Evolutionary conservation across 1,140 invertebrate species (phyloP).

Genomic region (Tribolium castaneum): DNA sequence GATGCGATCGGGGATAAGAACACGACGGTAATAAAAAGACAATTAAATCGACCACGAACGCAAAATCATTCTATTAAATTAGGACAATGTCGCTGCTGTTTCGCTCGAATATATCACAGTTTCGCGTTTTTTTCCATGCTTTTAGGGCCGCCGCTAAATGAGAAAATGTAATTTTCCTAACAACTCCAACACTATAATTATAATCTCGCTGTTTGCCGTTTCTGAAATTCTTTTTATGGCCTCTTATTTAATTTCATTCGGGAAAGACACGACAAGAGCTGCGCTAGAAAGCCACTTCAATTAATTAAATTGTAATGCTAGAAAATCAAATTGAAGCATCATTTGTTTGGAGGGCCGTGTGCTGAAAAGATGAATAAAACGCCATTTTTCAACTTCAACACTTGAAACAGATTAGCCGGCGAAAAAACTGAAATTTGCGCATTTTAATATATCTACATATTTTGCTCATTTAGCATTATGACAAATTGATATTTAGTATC

Average conservation of each 20-base stretch:
- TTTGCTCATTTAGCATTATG: background rate
- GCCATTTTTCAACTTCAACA: background rate
- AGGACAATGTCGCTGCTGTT: background rate
- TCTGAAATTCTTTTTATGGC: slow-evolving; percentile 2
- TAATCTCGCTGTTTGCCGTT: background rate
- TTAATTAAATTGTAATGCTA: background rate
- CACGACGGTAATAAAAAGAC: background rate
- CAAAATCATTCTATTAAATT: background rate
- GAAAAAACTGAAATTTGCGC: background rate
- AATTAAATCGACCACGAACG: background rate
- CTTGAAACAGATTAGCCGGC: background rate
- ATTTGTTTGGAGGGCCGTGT: background rate
- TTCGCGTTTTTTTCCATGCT: slow-evolving; percentile 2
- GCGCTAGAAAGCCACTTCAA: background rate
- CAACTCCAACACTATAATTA: background rate
- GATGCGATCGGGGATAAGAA: background rate
- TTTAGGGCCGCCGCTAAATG: background rate
- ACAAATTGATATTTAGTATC: background rate
- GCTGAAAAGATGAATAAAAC: background rate
- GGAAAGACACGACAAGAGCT: background rate
- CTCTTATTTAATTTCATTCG: background rate
- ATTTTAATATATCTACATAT: background rate
- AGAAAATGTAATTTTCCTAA: slow-evolving; percentile 18
- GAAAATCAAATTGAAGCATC: background rate
- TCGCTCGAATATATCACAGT: background rate